Conservation (phyloP, 2,113 vertebrate species). For the Rafetus swinhoei region DNA sequence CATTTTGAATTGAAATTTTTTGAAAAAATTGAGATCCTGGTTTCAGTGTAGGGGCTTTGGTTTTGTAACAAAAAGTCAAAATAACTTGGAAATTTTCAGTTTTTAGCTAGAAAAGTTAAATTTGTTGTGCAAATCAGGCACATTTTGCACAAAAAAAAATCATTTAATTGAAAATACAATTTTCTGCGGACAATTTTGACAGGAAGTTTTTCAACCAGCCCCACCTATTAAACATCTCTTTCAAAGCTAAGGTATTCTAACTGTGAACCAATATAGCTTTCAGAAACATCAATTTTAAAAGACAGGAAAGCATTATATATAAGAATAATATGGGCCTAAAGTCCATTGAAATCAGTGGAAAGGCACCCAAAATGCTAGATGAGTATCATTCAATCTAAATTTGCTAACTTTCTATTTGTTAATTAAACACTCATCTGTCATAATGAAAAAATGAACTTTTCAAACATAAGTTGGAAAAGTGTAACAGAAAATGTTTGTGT, state of each 20-base stretch:
- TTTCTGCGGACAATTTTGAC: background rate
- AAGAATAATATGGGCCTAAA: too few relatives aligned
- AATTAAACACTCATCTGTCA: background rate
- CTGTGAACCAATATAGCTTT: background rate
- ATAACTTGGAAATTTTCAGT: background rate
- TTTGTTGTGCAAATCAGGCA: background rate
- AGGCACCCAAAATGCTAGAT: background rate
- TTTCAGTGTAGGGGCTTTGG: background rate
- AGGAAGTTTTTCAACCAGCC: background rate
- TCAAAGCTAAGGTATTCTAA: background rate
- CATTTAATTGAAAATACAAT: background rate
- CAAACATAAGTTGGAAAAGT: background rate
- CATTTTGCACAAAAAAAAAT: background rate
- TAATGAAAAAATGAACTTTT: background rate
- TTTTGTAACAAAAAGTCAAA: background rate
- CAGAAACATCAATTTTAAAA: background rate
- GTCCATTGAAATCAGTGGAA: accelerated
- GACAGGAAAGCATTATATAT: accelerated
- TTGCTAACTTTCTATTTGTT: background rate
- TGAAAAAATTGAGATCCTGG: background rate
- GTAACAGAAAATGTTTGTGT: background rate
- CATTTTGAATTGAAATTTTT: background rate
- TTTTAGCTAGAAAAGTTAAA: background rate
- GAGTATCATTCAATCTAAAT: background rate
- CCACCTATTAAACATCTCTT: background rate